Evolutionary conservation across 2,113 vertebrate species (phyloP), one percentile per base, ranked within the genome.

Genomic region (Thunnus maccoyii): DNA sequence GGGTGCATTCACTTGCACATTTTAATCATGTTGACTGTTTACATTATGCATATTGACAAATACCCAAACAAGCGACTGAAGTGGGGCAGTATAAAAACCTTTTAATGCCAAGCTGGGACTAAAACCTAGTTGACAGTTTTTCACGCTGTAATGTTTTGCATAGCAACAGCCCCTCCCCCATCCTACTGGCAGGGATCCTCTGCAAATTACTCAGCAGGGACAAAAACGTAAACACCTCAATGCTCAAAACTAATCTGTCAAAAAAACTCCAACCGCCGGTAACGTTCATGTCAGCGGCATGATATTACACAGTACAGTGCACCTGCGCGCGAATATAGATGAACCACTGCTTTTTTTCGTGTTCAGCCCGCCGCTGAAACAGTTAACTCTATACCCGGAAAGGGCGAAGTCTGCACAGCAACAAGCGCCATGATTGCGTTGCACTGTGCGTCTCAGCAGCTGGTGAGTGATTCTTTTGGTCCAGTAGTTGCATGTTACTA

Each of bases 371-470:
- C 62, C 58, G 15, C 68, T 50, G 83, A 94, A 94, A 86, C 12
- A 60, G 95, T 96, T 95, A 95, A 95, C 68, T 61, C 60, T 27
- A 48, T 44, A 86, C 76, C 92, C 92, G 91, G 92, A 93, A 93
- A 92, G 71, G 88, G 91, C 82, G 82, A 95, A 95, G 94, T 95
- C 95, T 96, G 95, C 94, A 95, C 95, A 93, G 95, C 95, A 96
- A 96, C 94, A 95, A 95, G 93, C 93, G 92, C 94, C 93, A 93
- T 91, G 89, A 94, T 94, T 95, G 93, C 94, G 93, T 94, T 87
- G 93, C 93, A 80, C 79, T 54, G 86, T 82, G 93, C 90, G 93
- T 87, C 88, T 89, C 87, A 88, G 88, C 91, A 92, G 90, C 94
- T 94, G 94, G 94, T 94, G 91, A 94, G 93, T 92, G 92, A 89